Conservation (phyloP, 2,797 vertebrate genomes). For the Megaceryle alcyon region DNA sequence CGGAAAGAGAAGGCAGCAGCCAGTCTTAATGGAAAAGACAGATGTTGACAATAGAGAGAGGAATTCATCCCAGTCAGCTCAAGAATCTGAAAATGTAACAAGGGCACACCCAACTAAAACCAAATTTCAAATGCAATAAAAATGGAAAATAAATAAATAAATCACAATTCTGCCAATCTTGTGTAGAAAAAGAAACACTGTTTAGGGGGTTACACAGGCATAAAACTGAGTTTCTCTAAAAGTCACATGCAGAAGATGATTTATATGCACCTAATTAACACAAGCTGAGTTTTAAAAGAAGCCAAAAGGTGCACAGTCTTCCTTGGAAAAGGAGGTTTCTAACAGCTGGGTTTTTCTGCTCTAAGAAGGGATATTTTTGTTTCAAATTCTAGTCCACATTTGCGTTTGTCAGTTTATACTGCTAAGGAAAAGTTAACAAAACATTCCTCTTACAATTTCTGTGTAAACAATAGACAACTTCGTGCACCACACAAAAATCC, state of each 20-base stretch:
- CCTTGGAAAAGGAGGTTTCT: background rate
- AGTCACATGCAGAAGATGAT: background rate
- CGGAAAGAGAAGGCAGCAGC: background rate
- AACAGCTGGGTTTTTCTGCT: background rate
- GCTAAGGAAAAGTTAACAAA: slow-evolving; percentile 24
- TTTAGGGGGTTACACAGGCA: background rate
- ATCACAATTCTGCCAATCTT: background rate
- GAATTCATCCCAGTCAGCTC: slow-evolving; percentile 13
- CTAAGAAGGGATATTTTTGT: background rate
- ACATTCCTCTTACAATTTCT: slow-evolving; percentile 14
- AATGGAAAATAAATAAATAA: background rate
- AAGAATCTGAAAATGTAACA: slow-evolving; percentile 16
- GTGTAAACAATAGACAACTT: slow-evolving; percentile 34
- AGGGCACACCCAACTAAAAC: background rate
- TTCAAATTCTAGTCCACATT: background rate
- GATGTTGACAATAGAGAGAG: background rate
- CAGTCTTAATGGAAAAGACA: slow-evolving; percentile 21
- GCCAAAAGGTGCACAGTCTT: background rate
- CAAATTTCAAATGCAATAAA: background rate
- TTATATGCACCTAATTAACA: background rate
- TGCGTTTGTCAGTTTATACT: slow-evolving; percentile 23
- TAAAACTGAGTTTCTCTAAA: background rate
- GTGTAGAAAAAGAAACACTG: background rate
- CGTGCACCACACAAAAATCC: background rate
- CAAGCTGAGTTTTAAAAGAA: background rate